Base-by-base conservation (phyloP, 2,113 vertebrate species). In the Halichoeres trimaculatus region DNA sequence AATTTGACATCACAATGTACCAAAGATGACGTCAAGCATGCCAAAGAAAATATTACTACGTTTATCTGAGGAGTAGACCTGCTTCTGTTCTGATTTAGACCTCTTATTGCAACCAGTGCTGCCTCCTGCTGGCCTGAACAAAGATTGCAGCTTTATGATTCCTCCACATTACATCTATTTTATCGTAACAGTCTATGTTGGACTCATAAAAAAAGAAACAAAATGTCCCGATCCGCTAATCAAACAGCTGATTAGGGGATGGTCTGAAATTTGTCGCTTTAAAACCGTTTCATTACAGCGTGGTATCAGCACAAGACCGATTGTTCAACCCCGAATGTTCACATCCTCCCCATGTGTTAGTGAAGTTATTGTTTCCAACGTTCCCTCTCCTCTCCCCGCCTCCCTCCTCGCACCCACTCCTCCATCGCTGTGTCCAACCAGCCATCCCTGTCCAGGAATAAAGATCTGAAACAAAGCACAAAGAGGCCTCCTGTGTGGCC, bases 391-490 rank as follows among this genome's bases (percentile, higher is more conserved):
- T 8, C 36, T 47, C 59, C 38, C 47, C 20, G 35, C 30, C 65
- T 52, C 17, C 24, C 23, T 75, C 50, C 50, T 56, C 57, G 47
- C 77, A 59, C 55, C 19, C 61, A 59, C 47, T 58, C 50, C 45
- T 76, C 81, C 57, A 61, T 74, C 55, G 0, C 45, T 43, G 53
- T 22, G 34, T 76, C 77, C 58, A 79, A 74, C 47, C 66, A 63
- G 47, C 70, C 24, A 48, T 63, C 63, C 55, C 11, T 43, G 69
- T 62, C 72, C 72, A 81, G 79, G 83, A 86, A 72, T 78, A 87
- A 87, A 81, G 75, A 74, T 73, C 64, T 61, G 41, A 84, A 67
- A 81, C 83, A 81, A 74, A 82, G 79, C 72, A 86, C 74, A 88
- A 80, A 85, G 52, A 50, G 76, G 63, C 69, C 81, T 77, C 85